Evolutionary conservation across 1,140 invertebrate species (phyloP).

Genomic region (Oryctes rhinoceros): DNA sequence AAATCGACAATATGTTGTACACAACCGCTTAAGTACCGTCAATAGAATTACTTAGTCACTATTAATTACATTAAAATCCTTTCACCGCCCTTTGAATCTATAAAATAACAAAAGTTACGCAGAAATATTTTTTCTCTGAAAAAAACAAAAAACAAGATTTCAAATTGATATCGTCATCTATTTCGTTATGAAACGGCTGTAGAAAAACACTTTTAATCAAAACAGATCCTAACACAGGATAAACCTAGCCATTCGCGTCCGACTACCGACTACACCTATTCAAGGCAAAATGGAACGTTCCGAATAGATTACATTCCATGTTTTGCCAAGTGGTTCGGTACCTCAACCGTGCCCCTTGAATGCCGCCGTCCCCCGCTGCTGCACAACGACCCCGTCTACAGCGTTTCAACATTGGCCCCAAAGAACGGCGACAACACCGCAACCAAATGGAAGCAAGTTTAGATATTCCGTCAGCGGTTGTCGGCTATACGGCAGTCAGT

Average conservation of each 20-base stretch:
- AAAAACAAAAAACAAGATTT: too few relatives aligned
- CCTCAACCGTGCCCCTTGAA: constrained; percentile 8
- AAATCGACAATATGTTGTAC: too few relatives aligned
- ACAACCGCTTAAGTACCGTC: too few relatives aligned
- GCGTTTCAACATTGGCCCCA: background rate
- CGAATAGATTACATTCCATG: constrained; percentile 43
- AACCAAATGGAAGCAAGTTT: constrained; percentile 41
- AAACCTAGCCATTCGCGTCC: background rate
- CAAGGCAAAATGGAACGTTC: constrained; percentile 24
- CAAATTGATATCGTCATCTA: too few relatives aligned
- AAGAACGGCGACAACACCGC: constrained; percentile 35
- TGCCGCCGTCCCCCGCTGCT: constrained; percentile 19
- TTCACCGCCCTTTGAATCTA: too few relatives aligned
- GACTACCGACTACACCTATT: constrained; percentile 36
- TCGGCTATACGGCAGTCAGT: constrained; percentile 10
- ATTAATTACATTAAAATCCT: too few relatives aligned
- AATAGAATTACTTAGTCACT: too few relatives aligned
- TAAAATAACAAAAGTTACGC: too few relatives aligned
- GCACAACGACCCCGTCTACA: constrained; percentile 20
- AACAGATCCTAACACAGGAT: background rate
- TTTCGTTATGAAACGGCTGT: too few relatives aligned
- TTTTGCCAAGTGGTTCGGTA: constrained; percentile 41
- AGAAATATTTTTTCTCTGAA: too few relatives aligned
- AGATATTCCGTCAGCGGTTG: background rate
- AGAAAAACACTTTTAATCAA: too few relatives aligned